Evolutionary conservation across 2,888 invertebrate genomes (phyloP), one percentile per base, ranked within the genome.

Genomic region (Agrochola lota): DNA sequence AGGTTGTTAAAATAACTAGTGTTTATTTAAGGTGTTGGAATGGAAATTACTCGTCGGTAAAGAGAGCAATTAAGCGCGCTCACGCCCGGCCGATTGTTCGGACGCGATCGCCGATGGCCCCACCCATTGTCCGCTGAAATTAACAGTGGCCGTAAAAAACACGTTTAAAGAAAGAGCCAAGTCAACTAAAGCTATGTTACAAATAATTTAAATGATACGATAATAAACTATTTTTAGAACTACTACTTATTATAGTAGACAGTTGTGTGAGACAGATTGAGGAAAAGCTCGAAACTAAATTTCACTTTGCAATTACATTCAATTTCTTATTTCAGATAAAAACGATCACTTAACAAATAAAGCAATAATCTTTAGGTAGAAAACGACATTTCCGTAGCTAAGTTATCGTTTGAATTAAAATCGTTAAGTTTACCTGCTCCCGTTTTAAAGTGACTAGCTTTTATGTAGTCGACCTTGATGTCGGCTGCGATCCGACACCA

Each of bases 41-140:
- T 92, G 89, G 90, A 91, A 94, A 92, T 93, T 92, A 94, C 92
- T 93, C 89, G 90, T 89, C 85, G 90, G 92, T 90, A 93, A 94
- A 92, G 93, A 92, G 91, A 93, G 93, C 94, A 94, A 95, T 95
- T 95, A 95, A 94, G 92, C 88, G 88, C 88, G 92, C 91, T 93
- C 92, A 92, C 93, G 93, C 92, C 93, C 84, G 76, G 78, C 66
- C 91, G 92, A 94, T 94, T 95, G 94, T 95, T 92, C 92, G 89
- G 90, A 90, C 90, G 91, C 93, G 92, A 91, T 91, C 92, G 92
- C 84, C 91, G 92, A 91, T 91, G 92, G 91, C 88, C 86, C 90
- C 90, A 88, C 87, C 94, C 92, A 95, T 95, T 95, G 95, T 95
- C 93, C 94, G 92, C 87, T 89, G 90, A 94, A 94, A 94, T 94